Conservation (phyloP, 2,797 vertebrate species). For the Cetoscarus ocellatus region DNA sequence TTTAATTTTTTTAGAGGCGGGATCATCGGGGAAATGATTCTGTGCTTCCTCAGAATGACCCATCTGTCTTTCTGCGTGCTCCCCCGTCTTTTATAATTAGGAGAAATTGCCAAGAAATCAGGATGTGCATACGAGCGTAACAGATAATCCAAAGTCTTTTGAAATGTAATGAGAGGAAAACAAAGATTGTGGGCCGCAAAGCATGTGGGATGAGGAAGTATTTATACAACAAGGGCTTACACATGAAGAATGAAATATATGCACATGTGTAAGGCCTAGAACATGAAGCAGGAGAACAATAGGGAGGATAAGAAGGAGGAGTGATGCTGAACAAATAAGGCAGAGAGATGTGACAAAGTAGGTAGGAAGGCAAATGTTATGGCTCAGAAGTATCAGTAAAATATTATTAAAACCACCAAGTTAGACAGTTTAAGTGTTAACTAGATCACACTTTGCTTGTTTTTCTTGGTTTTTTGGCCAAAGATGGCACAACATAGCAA, state of each 20-base stretch:
- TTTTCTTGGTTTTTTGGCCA: too few species aligned
- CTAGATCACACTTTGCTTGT: too few species aligned
- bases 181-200: constrained; percentile 33
- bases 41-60: constrained; percentile 63
- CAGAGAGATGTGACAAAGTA: not conserved
- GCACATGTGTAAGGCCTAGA: not conserved
- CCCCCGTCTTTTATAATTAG: constrained; percentile 65
- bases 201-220: constrained; percentile 9
- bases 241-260: constrained; percentile 21
- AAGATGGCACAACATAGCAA: too few species aligned
- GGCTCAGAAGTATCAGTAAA: too few species aligned
- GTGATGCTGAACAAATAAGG: not conserved
- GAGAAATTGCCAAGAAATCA: constrained; percentile 69
- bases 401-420: too few species aligned
- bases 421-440: too few species aligned
- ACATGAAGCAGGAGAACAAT: not conserved
- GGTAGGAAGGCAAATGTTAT: not conserved
- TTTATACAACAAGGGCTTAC: constrained; percentile 21
- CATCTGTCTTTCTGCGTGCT: constrained; percentile 69
- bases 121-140: constrained; percentile 52
- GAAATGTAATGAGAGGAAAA: constrained; percentile 56
- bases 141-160: constrained; percentile 67
- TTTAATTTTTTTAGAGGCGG: constrained; percentile 14
- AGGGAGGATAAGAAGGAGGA: not conserved
- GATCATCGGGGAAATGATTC: constrained; percentile 66